These are phyloP conservation scores for Aegypius monachus DNA, from an alignment of 2,113 vertebrate genomes.

Conservation along the genomic window DNA sequence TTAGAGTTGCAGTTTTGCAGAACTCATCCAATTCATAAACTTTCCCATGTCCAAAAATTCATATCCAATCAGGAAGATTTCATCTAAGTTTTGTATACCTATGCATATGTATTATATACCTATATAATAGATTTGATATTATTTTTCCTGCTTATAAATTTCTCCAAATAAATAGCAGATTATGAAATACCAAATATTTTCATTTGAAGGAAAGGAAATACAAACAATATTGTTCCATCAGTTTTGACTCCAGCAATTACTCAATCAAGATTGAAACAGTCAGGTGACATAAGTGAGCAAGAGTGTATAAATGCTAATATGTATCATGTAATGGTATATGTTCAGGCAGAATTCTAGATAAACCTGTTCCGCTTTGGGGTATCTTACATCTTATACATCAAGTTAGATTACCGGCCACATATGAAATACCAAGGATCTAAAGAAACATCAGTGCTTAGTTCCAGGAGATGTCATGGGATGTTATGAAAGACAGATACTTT, in stretches of 20 bases:
- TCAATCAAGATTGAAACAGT: background rate
- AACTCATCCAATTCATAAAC: background rate
- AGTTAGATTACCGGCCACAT: background rate
- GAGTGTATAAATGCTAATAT: background rate
- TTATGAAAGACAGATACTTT: background rate
- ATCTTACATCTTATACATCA: background rate
- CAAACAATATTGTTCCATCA: background rate
- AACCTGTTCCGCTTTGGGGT: background rate
- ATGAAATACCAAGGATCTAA: background rate
- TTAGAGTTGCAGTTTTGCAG: background rate
- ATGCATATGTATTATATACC: background rate
- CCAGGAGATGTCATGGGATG: background rate
- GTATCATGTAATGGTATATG: fast-evolving
- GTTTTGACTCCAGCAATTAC: background rate
- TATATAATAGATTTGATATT: background rate
- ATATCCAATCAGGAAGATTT: background rate
- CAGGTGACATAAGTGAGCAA: background rate
- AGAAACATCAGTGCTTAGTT: background rate
- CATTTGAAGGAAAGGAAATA: background rate
- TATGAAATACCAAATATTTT: background rate
- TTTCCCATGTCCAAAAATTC: background rate
- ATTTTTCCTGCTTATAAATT: background rate
- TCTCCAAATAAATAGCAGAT: background rate
- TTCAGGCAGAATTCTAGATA: background rate
- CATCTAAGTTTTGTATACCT: background rate